Conservation (phyloP, 1,140 invertebrate genomes). For the Adelges cooleyi region DNA sequence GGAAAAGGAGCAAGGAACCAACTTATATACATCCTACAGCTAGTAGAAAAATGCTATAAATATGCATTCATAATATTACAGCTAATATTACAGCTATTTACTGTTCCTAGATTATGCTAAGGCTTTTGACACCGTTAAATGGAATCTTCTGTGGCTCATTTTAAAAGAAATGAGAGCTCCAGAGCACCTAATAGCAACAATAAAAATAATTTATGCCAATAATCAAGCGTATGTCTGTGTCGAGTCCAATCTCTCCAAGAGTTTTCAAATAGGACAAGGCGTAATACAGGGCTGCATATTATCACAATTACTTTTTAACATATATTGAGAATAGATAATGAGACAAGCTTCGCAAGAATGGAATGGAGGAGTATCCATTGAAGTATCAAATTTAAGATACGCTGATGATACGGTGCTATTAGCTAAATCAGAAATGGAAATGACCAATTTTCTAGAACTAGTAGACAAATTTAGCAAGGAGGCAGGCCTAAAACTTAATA, state of each 20-base stretch:
- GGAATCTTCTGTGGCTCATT: background rate
- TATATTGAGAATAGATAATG: too few relatives aligned
- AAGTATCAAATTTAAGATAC: background rate
- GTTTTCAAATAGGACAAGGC: slow-evolving; percentile 31
- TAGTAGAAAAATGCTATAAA: slow-evolving; percentile 4
- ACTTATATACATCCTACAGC: slow-evolving; percentile 6
- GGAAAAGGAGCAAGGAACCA: slow-evolving; percentile 15
- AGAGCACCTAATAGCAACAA: background rate
- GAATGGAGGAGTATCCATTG: slow-evolving; percentile 27
- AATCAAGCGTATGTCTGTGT: background rate
- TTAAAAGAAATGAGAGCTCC: background rate
- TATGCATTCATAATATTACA: too few relatives aligned
- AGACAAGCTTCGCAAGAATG: slow-evolving; percentile 2
- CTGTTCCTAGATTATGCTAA: slow-evolving; percentile 12
- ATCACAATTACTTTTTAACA: slow-evolving; percentile 37
- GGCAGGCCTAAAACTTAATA: slow-evolving; percentile 6
- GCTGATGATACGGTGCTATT: background rate
- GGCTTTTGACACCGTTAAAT: background rate
- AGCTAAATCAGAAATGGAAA: background rate
- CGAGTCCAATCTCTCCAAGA: background rate
- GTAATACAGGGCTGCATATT: slow-evolving; percentile 35
- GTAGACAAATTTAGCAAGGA: background rate
- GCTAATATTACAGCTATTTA: slow-evolving; percentile 16
- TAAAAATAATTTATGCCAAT: slow-evolving; percentile 3
- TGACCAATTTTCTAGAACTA: background rate